Evolutionary conservation across 1,140 invertebrate genomes (phyloP).

Genomic region (Pinna nobilis): DNA sequence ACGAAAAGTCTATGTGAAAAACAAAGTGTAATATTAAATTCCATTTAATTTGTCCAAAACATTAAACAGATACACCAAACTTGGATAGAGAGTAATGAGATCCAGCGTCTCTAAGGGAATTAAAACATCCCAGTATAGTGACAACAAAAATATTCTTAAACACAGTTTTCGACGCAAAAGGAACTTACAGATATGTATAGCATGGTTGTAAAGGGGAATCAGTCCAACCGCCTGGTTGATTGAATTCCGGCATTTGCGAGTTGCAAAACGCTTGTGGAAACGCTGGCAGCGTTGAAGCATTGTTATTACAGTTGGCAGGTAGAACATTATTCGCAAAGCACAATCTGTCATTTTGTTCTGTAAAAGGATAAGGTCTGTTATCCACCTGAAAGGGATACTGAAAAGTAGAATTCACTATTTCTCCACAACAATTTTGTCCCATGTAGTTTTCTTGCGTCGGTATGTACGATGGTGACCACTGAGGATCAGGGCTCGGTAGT

Average conservation of each 20-base stretch:
- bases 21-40: no score
- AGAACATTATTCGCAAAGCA: not conserved
- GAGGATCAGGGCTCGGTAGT: constrained; percentile 17
- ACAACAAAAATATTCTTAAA: no score
- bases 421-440: constrained; percentile 11
- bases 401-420: not conserved
- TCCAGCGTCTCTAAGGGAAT: no score
- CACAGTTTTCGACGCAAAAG: no score
- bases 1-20: no score
- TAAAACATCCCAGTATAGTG: no score
- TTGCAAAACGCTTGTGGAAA: constrained; percentile 57
- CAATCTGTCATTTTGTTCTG: not conserved
- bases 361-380: not conserved
- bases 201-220: constrained; percentile 39
- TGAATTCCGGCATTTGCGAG: constrained; percentile 7
- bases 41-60: no score
- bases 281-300: constrained; percentile 37
- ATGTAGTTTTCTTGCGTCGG: not conserved
- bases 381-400: not conserved
- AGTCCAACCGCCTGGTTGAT: constrained; percentile 17
- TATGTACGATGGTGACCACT: not conserved
- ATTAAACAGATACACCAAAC: no score
- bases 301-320: not conserved
- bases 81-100: no score
- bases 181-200: constrained; percentile 53